phyloP scores from a whole-genome alignment of 2,888 invertebrate genomes.

The Melanostoma mellinum region DNA sequence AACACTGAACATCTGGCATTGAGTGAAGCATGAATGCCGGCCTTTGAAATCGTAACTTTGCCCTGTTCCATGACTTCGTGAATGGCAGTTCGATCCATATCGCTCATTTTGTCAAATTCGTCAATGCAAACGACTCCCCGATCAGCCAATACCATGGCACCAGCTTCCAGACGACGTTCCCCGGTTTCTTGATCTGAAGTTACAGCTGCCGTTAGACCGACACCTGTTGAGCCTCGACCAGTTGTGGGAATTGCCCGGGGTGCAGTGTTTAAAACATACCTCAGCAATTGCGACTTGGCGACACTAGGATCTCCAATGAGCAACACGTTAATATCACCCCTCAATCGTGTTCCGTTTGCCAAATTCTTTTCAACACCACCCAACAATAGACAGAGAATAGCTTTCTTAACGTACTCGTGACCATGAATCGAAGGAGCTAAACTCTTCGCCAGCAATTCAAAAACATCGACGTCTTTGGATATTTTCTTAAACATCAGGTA shows the following conservation, averaged over 20 bases:
- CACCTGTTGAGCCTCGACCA: conserved; percentile 98
- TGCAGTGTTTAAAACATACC: conserved; percentile 97
- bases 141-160: conserved; percentile 99
- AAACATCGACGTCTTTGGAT: conserved; percentile 90
- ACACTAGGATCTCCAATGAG: conserved; percentile 99
- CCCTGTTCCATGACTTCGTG: conserved; percentile 99
- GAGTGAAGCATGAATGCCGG: conserved; percentile 98
- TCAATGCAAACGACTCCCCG: conserved; percentile 97
- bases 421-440: conserved; percentile 99
- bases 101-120: conserved; percentile 99
- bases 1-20: conserved; percentile 98
- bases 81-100: conserved; percentile 98
- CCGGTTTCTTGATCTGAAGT: conserved; percentile 97
- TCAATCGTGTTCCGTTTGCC: conserved; percentile 94
- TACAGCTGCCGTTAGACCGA: conserved; percentile 99
- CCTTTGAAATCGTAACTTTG: conserved; percentile 98
- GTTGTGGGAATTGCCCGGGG: conserved; percentile 98
- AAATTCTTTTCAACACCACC: conserved; percentile 98
- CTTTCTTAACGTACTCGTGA: conserved; percentile 97
- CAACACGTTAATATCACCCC: conserved; percentile 94
- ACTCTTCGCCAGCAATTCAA: conserved; percentile 94
- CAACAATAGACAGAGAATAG: conserved; percentile 95
- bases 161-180: conserved; percentile 94
- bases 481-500: conserved; percentile 93
- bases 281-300: conserved; percentile 97